Evolutionary conservation across 2,113 vertebrate genomes (phyloP), one percentile per base, ranked within the genome.

Genomic region (Myotis yumanensis): DNA sequence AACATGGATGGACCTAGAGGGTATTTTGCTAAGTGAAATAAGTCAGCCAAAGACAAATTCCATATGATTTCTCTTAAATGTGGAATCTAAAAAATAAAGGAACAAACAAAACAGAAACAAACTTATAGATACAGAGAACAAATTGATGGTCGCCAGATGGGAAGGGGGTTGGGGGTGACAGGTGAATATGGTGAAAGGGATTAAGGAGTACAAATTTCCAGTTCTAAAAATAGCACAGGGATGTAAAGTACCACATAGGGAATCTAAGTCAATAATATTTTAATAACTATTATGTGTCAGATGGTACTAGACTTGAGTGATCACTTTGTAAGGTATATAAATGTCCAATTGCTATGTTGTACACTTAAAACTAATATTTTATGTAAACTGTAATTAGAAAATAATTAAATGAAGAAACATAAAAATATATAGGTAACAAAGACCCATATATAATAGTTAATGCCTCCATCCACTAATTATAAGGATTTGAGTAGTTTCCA

Each of bases 401-500:
- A 79, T 35, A 52, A 77, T 76, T 76, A n/a, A 77, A 62, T 28
- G 59, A 62, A 52, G 48, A 79, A 77, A 54, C 32, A 48, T 52
- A 8, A 52, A 79, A 79, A 32, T 4, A 93, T 94, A 15, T 57
- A 85, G 11, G 10, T 5, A 83, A 51, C 18, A 40, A 77, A 77
- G 25, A 7, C 0, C 40, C 8, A 23, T 51, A 52, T 16, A 2
- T 79, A 71, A 81, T 64, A 73, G 94, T 32, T 86, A 91, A 52
- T 72, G 40, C 15, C 40, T 15, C 12, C 96, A 4, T 57, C 83
- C 37, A 72, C 77, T 69, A 15, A 85, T 96, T 90, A 87, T 93
- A 94, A 93, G 96, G 89, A 84, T 75, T 88, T 95, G 80, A 14
- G 18, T 30, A 77, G 54, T 48, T 48, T 71, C 51, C 22, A 77